phyloP scores from a whole-genome alignment of 2,797 vertebrate genomes.

The Lutjanus campechanus region DNA sequence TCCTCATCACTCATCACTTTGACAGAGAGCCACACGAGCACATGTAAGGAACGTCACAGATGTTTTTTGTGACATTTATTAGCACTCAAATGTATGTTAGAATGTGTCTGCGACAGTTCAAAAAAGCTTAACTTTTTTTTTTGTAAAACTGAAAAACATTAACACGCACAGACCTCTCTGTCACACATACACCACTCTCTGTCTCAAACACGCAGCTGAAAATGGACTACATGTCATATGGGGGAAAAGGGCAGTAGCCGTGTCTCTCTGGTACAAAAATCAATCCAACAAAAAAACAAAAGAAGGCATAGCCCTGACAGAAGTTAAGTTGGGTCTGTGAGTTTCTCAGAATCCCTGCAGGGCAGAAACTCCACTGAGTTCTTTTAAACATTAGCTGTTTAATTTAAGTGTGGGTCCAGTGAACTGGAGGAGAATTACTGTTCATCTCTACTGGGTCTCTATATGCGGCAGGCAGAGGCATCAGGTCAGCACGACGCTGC shows the following conservation, averaged over 20 bases:
- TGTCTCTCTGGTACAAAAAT: conserved; percentile 67
- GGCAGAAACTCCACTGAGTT: conserved; percentile 63
- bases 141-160: not conserved
- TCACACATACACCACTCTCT: not conserved
- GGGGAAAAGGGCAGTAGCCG: conserved; percentile 44
- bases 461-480: conserved; percentile 51
- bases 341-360: conserved; percentile 58
- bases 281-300: conserved; percentile 56
- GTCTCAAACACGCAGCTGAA: conserved; percentile 28
- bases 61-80: not conserved
- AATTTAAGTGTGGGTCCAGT: conserved; percentile 75
- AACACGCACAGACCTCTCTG: not conserved
- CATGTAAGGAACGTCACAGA: not conserved
- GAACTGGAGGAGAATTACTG: conserved; percentile 68
- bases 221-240: conserved; percentile 46
- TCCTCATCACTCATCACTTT: not conserved
- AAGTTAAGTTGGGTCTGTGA: conserved; percentile 58
- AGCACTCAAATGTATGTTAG: not conserved
- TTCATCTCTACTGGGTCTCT: conserved; percentile 60
- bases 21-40: conserved; percentile 5
- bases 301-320: conserved; percentile 53
- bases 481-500: conserved; percentile 70
- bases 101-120: conserved; percentile 4
- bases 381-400: conserved; percentile 81
- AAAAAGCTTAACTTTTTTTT: conserved; percentile 7